Base-by-base conservation (phyloP, 2,888 invertebrate genomes). In the Tenthredo scrophulariae region DNA sequence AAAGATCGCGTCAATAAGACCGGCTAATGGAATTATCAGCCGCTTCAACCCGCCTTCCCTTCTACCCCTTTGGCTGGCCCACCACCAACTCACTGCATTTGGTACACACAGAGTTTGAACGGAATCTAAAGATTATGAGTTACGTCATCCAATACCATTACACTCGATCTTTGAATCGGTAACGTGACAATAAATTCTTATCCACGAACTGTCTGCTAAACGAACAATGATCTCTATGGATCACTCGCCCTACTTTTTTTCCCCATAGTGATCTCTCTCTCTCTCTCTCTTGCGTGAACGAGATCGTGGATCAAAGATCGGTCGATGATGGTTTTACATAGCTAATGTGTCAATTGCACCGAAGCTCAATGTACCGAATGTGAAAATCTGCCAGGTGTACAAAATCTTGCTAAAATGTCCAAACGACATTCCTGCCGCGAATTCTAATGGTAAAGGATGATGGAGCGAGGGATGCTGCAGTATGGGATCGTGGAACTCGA, bases 11-110 rank as follows among this genome's bases (percentile, higher is more conserved):
- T 83, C 88, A 87, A 88, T 88, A 87, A 84, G 84, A 85, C 86
- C 86, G 85, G 86, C 89, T 91, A 91, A 91, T 91, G 91, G 91
- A 90, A 90, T 91, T 89, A 90, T 91, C 90, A 86, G 87, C n/a
- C 80, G 29, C 33, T 50, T 40, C 54, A 50, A 33, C 33, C 77
- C 77, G 37, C 40, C n/a, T 18, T 40, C 80, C 80, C 40, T 13
- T 18, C 9, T 29, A 29, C 54, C 77, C 75, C 26, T 43, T 43
- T 10, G 4, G 5, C 18, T 26, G 26, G 10, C 58, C 58, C 15
- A 10, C 37, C 37, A 70, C 70, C 70, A 15, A 70, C 3, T 13
- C 33, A 13, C 13, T 26, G 75, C 43, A 43, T 72, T 72, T 40
- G n/a, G 40, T 72, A 72, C 10, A 72, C 22, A 40, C 40, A 22